phyloP scores from a whole-genome alignment of 2,888 invertebrate genomes.

The Yponomeuta plumbellus region DNA sequence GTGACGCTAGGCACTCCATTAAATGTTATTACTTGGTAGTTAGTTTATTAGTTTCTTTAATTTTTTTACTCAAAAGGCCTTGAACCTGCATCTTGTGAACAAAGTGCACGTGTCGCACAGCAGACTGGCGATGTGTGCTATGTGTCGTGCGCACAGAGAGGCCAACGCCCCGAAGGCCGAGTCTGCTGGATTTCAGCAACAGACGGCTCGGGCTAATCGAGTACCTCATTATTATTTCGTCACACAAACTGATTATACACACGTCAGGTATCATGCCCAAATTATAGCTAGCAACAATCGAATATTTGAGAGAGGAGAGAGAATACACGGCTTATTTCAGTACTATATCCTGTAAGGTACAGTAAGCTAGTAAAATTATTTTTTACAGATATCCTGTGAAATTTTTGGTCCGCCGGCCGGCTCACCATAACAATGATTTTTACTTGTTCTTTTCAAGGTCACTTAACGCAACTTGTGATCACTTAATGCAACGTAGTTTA shows the following conservation, averaged over 20 bases:
- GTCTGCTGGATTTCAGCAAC: neutral
- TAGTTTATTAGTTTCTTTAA: neutral
- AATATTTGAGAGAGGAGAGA: neutral
- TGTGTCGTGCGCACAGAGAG: neutral
- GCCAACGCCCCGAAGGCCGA: neutral
- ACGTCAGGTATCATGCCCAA: neutral
- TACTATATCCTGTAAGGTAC: no score
- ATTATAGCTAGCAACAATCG: neutral
- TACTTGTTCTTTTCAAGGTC: no score
- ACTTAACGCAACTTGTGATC: no score
- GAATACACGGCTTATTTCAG: no score
- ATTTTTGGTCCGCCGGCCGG: no score
- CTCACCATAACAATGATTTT: no score
- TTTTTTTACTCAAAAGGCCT: neutral
- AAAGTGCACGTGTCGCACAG: neutral
- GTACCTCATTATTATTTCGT: neutral
- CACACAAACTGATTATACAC: neutral
- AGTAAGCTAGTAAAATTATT: no score
- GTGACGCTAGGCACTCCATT: neutral
- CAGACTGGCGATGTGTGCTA: neutral
- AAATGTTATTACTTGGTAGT: neutral
- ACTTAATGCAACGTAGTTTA: no score
- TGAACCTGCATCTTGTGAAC: neutral
- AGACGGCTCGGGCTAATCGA: neutral
- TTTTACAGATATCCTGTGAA: no score